Evolutionary conservation across 2,888 invertebrate genomes (phyloP), one percentile per base, ranked within the genome.

Genomic region (Neoscelio sp.): DNA sequence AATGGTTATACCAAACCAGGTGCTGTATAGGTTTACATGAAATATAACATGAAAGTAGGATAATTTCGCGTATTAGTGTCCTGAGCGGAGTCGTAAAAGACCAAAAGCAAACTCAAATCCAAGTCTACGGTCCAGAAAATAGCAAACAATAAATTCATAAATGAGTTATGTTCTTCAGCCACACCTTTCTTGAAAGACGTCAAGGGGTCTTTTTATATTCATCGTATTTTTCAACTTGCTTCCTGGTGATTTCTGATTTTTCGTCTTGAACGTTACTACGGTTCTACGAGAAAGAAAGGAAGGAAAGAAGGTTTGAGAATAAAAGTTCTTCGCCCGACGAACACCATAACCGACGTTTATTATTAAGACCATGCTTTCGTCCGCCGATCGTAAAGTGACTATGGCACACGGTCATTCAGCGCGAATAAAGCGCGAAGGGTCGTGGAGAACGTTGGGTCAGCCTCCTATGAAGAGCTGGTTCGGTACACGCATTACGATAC

Each of bases 341-440:
- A 64, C 65, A 76, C 78, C 65, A 73, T 82, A 80, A 75, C 76
- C 74, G 76, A 79, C 76, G 76, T 83, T 80, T 75, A 80, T 80
- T 83, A 82, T 83, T 81, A 82, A 80, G 82, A 77, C 80, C 74
- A 60, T 62, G 77, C 82, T 76, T 82, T 82, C 79, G 80, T 70
- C 75, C 65, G 74, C 33, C 58, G 70, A 48, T 81, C 80, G 82
- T 85, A 84, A 84, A 84, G 81, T 80, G 70, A 68, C 78, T 70
- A 58, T 64, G 68, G 65, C 70, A 74, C 80, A 81, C 77, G 81
- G 81, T 80, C 79, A 78, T 82, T 81, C 80, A 71, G 78, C 67
- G 46, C 78, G 75, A 76, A 71, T 73, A 74, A 74, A 81, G 68
- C 68, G 68, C 38, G 48, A 70, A 79, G 70, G 70, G 65, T 80